Evolutionary conservation across 2,888 invertebrate species (phyloP), one percentile per base, ranked within the genome.

Genomic region (Hypsopygia costalis): DNA sequence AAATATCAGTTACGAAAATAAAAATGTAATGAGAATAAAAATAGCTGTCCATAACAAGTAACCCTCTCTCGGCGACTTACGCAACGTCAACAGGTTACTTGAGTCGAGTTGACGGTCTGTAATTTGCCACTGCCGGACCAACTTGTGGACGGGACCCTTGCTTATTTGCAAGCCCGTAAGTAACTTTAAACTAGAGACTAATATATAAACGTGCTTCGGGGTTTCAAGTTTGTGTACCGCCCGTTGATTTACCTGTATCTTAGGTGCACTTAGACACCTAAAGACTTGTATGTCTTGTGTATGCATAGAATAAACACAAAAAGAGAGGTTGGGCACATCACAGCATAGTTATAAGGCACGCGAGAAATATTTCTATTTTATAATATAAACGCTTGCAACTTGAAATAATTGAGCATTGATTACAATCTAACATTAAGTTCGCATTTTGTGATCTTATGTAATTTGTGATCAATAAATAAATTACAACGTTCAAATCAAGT

Each of bases 81-180:
- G 59, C 58, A 71, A 65, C 73, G 80, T 80, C 86, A 87, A 85
- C 83, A 82, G 85, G 85, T 86, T 81, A 81, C 83, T 82, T 78
- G 81, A 83, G 79, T 71, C 66, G 66, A 81, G 74, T 74, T 76
- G 77, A 74, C 79, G 75, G 79, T 76, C 77, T 81, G 77, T 85
- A 82, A 87, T 83, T 87, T 83, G 74, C 72, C 69, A 67, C 33
- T 60, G 58, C 62, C 62, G 69, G 73, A 70, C 71, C 65, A 77
- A 81, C 62, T 77, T 81, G 71, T 53, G 68, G 69, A 71, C 67
- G 67, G 62, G 65, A 61, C 66, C 66, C 70, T 67, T 72, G 71
- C 73, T 76, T 81, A 81, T 82, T 81, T 82, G 81, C 68, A 59
- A 73, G 69, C 62, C 68, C 76, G 69, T 71, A 73, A 75, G 69